A percentile compares a stretch with the other conserved stretches of the same genome.
Evolutionary conservation across 2,797 vertebrate genomes (phyloP).

Genomic region (Zenarchopterus dispar): DNA sequence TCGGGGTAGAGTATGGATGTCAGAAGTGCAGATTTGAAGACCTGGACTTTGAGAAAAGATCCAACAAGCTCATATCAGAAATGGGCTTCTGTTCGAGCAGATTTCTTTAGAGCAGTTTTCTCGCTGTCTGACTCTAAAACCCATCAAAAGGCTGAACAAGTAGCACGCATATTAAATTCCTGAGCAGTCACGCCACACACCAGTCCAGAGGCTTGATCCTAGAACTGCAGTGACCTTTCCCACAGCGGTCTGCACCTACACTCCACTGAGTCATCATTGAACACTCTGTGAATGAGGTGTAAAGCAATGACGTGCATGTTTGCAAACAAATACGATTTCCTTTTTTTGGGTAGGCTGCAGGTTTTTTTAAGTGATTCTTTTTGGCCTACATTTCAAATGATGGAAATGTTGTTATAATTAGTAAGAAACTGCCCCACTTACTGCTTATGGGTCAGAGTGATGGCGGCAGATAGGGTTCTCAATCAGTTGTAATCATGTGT

Average conservation of each 20-base stretch:
- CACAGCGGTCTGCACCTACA: slow-evolving; percentile 21
- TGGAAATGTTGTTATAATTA: slow-evolving; percentile 31
- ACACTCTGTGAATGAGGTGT: slow-evolving; percentile 14
- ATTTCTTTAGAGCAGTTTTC: slow-evolving; percentile 45
- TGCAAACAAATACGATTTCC: slow-evolving; percentile 25
- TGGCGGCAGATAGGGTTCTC: slow-evolving; percentile 2
- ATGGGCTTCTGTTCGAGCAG: slow-evolving; percentile 21
- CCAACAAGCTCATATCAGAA: slow-evolving; percentile 29
- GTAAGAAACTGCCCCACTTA: slow-evolving; percentile 33
- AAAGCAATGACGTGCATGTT: slow-evolving; percentile 26
- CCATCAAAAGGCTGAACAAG: slow-evolving; percentile 47
- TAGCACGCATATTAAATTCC: slow-evolving; percentile 74
- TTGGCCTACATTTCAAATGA: slow-evolving; percentile 26
- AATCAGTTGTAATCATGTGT: slow-evolving; percentile 1
- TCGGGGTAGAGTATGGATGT: slow-evolving; percentile 19
- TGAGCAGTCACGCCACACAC: slow-evolving; percentile 74
- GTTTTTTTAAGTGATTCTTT: neutral
- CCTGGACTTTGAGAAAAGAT: slow-evolving; percentile 43
- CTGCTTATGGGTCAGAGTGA: slow-evolving; percentile 4
- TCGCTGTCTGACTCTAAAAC: slow-evolving; percentile 39
- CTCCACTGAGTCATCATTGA: slow-evolving; percentile 34
- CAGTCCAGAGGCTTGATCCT: slow-evolving; percentile 34
- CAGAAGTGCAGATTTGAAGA: slow-evolving; percentile 46
- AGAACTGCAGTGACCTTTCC: slow-evolving; percentile 33
- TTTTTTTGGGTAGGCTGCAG: neutral